These are phyloP conservation scores for Drosophila mimica DNA, from an alignment of 2,888 invertebrate species.

Conservation along the genomic window DNA sequence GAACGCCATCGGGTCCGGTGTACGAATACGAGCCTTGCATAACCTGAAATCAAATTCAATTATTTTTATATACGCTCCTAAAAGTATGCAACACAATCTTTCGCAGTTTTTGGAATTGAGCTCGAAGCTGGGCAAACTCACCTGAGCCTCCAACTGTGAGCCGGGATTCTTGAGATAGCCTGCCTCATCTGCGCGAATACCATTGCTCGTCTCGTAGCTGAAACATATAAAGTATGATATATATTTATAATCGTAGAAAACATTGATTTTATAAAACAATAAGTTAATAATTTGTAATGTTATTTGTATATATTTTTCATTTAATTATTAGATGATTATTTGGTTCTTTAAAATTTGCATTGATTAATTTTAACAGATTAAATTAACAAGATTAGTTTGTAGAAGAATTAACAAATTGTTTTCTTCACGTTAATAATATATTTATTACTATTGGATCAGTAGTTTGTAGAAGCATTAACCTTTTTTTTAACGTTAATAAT, in stretches of 20 bases:
- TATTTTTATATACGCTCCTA: background rate
- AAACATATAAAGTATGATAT: background rate
- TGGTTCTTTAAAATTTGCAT: background rate
- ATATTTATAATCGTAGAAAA: background rate
- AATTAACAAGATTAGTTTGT: background rate
- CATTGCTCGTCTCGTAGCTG: conserved; percentile 89
- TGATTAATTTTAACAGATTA: background rate
- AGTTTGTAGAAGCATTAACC: background rate
- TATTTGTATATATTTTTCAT: background rate
- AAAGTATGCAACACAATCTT: conserved; percentile 23
- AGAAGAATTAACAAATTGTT: too few relatives aligned
- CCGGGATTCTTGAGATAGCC: conserved; percentile 88
- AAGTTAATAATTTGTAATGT: background rate
- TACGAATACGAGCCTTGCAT: conserved; percentile 87
- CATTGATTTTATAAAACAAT: background rate
- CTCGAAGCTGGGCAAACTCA: conserved; percentile 61
- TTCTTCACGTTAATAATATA: background rate
- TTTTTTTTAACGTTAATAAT: background rate
- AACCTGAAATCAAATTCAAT: conserved; percentile 77
- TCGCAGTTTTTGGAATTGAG: background rate
- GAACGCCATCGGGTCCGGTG: conserved; percentile 87
- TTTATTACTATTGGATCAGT: background rate
- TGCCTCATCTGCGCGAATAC: conserved; percentile 88
- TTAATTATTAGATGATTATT: background rate
- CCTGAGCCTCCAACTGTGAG: conserved; percentile 87